Conservation (phyloP, 1,140 invertebrate genomes). For the Hetaerina americana region DNA sequence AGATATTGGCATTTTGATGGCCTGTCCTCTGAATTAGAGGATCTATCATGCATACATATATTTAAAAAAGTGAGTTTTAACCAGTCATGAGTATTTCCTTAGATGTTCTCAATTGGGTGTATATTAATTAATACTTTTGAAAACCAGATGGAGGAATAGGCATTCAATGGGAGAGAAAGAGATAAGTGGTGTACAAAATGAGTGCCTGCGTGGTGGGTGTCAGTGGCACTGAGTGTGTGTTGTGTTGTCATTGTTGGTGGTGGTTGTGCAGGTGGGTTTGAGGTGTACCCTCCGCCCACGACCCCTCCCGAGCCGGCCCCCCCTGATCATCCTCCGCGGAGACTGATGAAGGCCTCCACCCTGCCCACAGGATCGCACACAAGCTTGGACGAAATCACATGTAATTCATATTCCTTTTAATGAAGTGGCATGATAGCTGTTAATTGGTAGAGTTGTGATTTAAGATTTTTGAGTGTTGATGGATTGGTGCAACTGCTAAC, state of each 20-base stretch:
- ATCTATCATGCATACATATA: too few species aligned
- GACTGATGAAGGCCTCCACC: slow-evolving; percentile 30
- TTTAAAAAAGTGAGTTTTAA: too few species aligned
- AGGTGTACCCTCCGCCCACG: slow-evolving; percentile 65
- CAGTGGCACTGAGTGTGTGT: not conserved
- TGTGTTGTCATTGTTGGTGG: not conserved
- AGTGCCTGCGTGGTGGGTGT: too few species aligned
- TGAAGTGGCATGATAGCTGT: not conserved
- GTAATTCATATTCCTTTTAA: slow-evolving; percentile 27
- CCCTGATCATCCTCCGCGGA: slow-evolving; percentile 45
- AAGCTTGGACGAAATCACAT: slow-evolving; percentile 48
- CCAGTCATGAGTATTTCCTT: too few species aligned
- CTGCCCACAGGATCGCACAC: slow-evolving; percentile 45
- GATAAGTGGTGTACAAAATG: too few species aligned
- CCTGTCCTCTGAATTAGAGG: too few species aligned
- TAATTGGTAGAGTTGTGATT: not conserved
- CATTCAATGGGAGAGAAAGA: too few species aligned
- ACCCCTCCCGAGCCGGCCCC: slow-evolving; percentile 70
- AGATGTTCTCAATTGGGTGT: too few species aligned
- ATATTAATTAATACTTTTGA: too few species aligned
- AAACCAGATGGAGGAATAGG: too few species aligned
- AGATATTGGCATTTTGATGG: too few species aligned
- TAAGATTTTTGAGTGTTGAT: not conserved
- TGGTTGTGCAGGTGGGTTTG: slow-evolving; percentile 54
- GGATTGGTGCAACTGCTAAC: too few species aligned